Evolutionary conservation across 2,888 invertebrate species (phyloP), one percentile per base, ranked within the genome.

Genomic region (Chloromyia formosa): DNA sequence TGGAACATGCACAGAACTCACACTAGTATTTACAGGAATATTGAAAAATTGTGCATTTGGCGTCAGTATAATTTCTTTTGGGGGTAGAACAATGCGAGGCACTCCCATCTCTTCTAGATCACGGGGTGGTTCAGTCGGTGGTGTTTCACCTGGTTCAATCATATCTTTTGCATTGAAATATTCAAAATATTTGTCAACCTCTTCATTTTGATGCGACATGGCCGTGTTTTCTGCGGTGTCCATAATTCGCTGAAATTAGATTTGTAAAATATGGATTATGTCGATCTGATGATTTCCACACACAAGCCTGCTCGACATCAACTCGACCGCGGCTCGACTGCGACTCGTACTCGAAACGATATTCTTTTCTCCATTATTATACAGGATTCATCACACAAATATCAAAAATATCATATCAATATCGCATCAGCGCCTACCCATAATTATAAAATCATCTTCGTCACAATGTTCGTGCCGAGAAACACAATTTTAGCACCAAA

Each of bases 1-100:
- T 42, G 98, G 97, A 64, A 98, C 95, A 84, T 97, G 97, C 56
- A 97, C 95, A 77, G 96, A 94, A 82, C 95, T 95, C 82, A 91
- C 88, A 82, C 90, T 93, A 54, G 90, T 89, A 83, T 94, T 95
- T 35, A 93, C 91, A 35, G 90, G 89, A 77, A 91, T 90, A 81
- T 93, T 90, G 78, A 92, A 93, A 84, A 95, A 96, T 82, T 94
- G 93, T 45, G 89, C 86, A 83, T 92, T 93, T 79, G 88, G 88
- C 76, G 88, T 89, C 76, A 93, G 84, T 64, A 90, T 88, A 77
- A 92, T 89, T 80, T 89, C 89, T 81, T 89, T 89, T 16, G 90
- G 88, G 3, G 88, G 87, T 58, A 89, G 83, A 60, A 85, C 83
- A 74, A 88, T 87, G 85, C 88, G 87, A 77, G 87, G 87, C 77